Evolutionary conservation across 2,113 vertebrate genomes (phyloP).

Genomic region (Egretta garzetta): DNA sequence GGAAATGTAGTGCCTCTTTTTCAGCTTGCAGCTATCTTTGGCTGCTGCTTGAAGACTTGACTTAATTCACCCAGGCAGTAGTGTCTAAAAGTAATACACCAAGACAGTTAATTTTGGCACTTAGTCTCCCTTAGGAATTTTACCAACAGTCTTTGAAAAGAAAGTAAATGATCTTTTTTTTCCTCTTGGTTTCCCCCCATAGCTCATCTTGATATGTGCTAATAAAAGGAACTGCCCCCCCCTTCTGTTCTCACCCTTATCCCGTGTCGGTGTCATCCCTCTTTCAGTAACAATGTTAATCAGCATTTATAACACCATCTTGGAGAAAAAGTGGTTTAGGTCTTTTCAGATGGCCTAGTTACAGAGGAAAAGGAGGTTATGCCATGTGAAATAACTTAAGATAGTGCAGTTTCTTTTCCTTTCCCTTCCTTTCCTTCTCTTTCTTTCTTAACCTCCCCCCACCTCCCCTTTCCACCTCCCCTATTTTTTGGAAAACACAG

Average conservation of each 20-base stretch:
- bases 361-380: slow-evolving; percentile 36
- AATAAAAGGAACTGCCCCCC: not conserved
- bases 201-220: slow-evolving; percentile 48
- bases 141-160: slow-evolving; percentile 70
- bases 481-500: slow-evolving; percentile 53
- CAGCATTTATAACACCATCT: slow-evolving; percentile 52
- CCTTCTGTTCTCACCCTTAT: slow-evolving; percentile 5
- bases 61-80: slow-evolving; percentile 70
- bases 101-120: slow-evolving; percentile 75
- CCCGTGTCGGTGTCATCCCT: slow-evolving; percentile 32
- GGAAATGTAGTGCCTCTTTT: slow-evolving; percentile 30
- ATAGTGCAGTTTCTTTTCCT: not conserved
- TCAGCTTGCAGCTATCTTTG: slow-evolving; percentile 58
- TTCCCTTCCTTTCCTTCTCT: not conserved
- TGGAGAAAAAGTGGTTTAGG: not conserved
- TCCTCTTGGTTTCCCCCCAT: slow-evolving; percentile 32
- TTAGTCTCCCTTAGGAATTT: slow-evolving; percentile 75
- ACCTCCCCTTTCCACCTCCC: not conserved
- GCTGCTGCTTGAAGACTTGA: slow-evolving; percentile 61
- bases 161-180: slow-evolving; percentile 63
- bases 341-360: slow-evolving; percentile 21
- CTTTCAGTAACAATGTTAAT: slow-evolving; percentile 56
- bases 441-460: too few relatives aligned
- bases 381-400: not conserved
- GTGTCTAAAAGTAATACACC: slow-evolving; percentile 71